A percentile compares a stretch with the other conserved stretches of the same genome.
Conservation (phyloP, 2,113 vertebrate genomes). For the Phalacrocorax aristotelis region DNA sequence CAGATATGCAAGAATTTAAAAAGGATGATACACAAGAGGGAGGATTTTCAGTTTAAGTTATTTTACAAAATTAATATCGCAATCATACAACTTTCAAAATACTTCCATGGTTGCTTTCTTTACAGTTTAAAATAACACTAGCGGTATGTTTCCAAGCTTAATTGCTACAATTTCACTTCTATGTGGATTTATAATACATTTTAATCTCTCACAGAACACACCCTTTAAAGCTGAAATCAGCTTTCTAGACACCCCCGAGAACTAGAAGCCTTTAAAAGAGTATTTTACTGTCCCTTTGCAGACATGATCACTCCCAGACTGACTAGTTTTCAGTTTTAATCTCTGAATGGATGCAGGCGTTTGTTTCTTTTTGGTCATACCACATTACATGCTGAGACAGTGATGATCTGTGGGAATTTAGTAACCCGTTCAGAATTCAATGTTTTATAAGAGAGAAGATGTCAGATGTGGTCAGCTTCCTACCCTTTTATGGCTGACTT, state of each 20-base stretch:
- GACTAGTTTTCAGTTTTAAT: not conserved
- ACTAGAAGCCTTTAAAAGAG: not conserved
- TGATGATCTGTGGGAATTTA: slow-evolving; percentile 19
- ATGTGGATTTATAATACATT: not conserved
- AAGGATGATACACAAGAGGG: not conserved
- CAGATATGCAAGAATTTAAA: not conserved
- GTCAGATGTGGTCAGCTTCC: slow-evolving; percentile 37
- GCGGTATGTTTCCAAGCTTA: not conserved
- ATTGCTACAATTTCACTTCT: not conserved
- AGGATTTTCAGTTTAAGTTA: not conserved
- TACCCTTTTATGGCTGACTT: slow-evolving; percentile 33
- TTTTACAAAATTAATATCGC: not conserved
- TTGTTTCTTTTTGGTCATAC: slow-evolving; percentile 8
- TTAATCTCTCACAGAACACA: not conserved
- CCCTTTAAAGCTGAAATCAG: not conserved
- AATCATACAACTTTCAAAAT: not conserved
- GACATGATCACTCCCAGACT: not conserved
- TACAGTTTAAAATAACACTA: not conserved
- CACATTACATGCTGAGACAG: slow-evolving; percentile 35
- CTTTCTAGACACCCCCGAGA: not conserved
- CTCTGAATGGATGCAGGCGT: not conserved
- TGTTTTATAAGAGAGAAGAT: slow-evolving; percentile 14
- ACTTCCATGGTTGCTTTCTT: not conserved
- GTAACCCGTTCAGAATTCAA: slow-evolving; percentile 2
- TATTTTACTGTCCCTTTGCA: slow-evolving; percentile 12